Evolutionary conservation across 2,113 vertebrate genomes (phyloP), one percentile per base, ranked within the genome.

Genomic region (Psephotus haematonotus): DNA sequence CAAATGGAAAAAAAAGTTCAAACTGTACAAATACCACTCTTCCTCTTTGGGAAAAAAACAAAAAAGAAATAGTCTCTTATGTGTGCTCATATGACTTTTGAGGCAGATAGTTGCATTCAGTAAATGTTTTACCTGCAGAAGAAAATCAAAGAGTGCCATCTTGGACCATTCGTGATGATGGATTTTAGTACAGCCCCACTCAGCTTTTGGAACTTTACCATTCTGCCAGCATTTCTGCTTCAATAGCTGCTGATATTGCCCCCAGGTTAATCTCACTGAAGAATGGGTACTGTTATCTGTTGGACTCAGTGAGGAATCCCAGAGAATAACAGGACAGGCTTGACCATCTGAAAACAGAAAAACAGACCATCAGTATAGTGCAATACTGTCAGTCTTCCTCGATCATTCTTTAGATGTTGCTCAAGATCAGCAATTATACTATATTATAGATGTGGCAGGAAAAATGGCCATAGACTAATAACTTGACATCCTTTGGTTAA

Each of bases 121-220:
- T 33, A 91, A 71, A 81, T 13, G 28, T 47, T 84, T 97, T 98
- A 99, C 99, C 99, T 99, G 99, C 68, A 99, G 94, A 67, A 99
- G 93, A 96, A 99, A 99, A 97, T 99, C 99, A 90, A 99, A 99
- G 77, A 99, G 98, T 43, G 99, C 99, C 94, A 99, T 96, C 96
- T 99, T 99, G 94, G 99, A 99, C 99, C 99, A 99, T 69, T 99
- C 99, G 3, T 98, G 95, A 92, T 99, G 98, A 95, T 99, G 99
- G 39, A 99, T 91, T 62, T 98, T 98, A 9, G 98, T 98, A 96
- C 99, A 99, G 49, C 97, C 98, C 91, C 98, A 98, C 13, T 99
- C 98, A 14, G 98, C 91, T 96, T 98, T 99, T 17, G 99, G 99
- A 25, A 92, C 90, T 90, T 97, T 96, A 50, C 99, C 99, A 82